Percentiles rank a stretch among this genome's conserved stretches.
phyloP scores from a whole-genome alignment of 2,888 invertebrate genomes.

The Ochropleura leucogaster region DNA sequence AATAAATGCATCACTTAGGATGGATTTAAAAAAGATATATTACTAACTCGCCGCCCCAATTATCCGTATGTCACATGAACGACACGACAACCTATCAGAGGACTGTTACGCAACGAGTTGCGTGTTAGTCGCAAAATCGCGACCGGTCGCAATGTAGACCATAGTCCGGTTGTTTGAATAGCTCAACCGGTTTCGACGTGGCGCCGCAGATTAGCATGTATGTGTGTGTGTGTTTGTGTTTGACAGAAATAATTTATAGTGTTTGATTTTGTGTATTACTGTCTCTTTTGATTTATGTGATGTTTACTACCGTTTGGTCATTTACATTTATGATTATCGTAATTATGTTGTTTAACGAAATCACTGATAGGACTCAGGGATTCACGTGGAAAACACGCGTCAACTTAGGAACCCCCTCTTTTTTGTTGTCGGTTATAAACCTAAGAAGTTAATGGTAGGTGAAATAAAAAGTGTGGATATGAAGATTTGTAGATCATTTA shows the following conservation, averaged over 20 bases:
- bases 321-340: background rate
- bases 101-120: constrained; percentile 75
- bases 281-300: constrained; percentile 24
- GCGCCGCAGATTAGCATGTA: constrained; percentile 29
- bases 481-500: background rate
- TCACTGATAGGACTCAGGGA: background rate
- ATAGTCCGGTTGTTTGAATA: constrained; percentile 59
- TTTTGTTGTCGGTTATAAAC: background rate
- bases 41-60: background rate
- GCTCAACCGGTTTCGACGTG: constrained; percentile 43
- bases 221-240: constrained; percentile 8
- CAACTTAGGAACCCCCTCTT: background rate
- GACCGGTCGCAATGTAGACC: constrained; percentile 76
- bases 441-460: too few species aligned
- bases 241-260: constrained; percentile 16
- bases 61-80: constrained; percentile 66
- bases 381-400: background rate
- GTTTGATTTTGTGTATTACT: constrained; percentile 27
- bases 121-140: constrained; percentile 72
- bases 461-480: background rate
- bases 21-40: too few species aligned
- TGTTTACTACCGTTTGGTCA: background rate
- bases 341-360: background rate
- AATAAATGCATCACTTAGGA: background rate
- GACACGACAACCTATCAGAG: constrained; percentile 68